phyloP scores from a whole-genome alignment of 2,797 vertebrate genomes.

The Taeniopygia guttata region DNA sequence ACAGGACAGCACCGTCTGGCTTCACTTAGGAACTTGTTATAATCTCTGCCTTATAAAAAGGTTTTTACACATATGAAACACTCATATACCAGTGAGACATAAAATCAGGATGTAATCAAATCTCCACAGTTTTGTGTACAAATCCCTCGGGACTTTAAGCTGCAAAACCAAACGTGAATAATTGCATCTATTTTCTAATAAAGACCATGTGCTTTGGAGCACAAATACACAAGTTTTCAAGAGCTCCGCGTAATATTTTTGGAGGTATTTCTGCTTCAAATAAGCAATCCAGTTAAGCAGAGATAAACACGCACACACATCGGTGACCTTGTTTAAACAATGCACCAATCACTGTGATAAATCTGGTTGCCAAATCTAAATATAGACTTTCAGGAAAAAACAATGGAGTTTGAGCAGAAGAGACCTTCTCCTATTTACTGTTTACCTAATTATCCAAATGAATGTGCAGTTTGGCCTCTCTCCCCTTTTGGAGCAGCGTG shows the following conservation, averaged over 20 bases:
- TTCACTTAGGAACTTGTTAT: constrained; percentile 6
- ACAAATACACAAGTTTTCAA: background rate
- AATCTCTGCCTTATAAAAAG: background rate
- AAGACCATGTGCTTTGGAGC: background rate
- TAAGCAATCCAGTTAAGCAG: constrained; percentile 6
- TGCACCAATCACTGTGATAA: background rate
- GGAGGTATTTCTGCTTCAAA: constrained; percentile 43
- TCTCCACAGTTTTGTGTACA: constrained; percentile 1
- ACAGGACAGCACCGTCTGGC: background rate
- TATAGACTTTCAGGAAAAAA: constrained; percentile 31
- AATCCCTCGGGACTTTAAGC: background rate
- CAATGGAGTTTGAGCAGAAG: constrained; percentile 4
- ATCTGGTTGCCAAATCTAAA: constrained; percentile 45
- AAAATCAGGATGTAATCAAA: constrained; percentile 41
- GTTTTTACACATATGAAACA: constrained; percentile 18
- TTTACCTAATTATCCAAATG: constrained; percentile 52
- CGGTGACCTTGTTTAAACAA: constrained; percentile 39
- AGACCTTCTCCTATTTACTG: constrained; percentile 30
- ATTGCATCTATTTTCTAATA: constrained; percentile 38
- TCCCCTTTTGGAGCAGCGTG: background rate
- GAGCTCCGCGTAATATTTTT: background rate
- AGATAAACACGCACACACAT: constrained; percentile 10
- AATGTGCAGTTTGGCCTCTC: constrained; percentile 38
- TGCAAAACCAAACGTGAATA: background rate
- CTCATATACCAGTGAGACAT: background rate